Conservation (phyloP, 2,888 invertebrate species). For the Endotricha flammealis region DNA sequence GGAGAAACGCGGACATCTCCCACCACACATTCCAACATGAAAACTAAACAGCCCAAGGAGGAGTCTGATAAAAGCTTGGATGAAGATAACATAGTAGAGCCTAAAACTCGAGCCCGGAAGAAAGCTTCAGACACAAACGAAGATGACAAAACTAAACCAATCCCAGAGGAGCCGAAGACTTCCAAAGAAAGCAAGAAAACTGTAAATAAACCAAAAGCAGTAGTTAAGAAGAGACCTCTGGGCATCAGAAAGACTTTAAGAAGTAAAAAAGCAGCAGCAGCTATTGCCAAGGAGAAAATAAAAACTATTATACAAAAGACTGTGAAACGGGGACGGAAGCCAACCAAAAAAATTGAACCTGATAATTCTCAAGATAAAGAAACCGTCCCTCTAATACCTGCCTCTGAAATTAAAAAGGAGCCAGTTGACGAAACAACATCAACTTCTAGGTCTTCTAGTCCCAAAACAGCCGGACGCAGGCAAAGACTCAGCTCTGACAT, state of each 20-base stretch:
- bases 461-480: conserved; percentile 61
- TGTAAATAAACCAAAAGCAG: conserved; percentile 55
- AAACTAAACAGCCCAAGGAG: conserved; percentile 71
- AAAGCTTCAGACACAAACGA: conserved; percentile 62
- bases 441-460: conserved; percentile 68
- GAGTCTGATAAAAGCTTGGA: conserved; percentile 65
- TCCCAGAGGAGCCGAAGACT: conserved; percentile 64
- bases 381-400: conserved; percentile 56
- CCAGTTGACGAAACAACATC: conserved; percentile 59
- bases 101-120: conserved; percentile 70
- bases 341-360: conserved; percentile 48
- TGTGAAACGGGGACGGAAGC: conserved; percentile 53
- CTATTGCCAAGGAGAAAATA: conserved; percentile 50
- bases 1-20: conserved; percentile 62
- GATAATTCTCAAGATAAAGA: conserved; percentile 57
- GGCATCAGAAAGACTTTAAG: conserved; percentile 68
- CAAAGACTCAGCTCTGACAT: conserved; percentile 67
- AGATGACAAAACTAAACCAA: conserved; percentile 55
- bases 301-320: conserved; percentile 56
- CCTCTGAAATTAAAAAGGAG: conserved; percentile 67
- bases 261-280: conserved; percentile 56
- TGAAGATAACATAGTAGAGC: conserved; percentile 63
- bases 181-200: conserved; percentile 64
- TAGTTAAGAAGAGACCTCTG: conserved; percentile 64
- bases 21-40: conserved; percentile 75